phyloP scores from a whole-genome alignment of 2,888 invertebrate species.

The Erynnis tages region DNA sequence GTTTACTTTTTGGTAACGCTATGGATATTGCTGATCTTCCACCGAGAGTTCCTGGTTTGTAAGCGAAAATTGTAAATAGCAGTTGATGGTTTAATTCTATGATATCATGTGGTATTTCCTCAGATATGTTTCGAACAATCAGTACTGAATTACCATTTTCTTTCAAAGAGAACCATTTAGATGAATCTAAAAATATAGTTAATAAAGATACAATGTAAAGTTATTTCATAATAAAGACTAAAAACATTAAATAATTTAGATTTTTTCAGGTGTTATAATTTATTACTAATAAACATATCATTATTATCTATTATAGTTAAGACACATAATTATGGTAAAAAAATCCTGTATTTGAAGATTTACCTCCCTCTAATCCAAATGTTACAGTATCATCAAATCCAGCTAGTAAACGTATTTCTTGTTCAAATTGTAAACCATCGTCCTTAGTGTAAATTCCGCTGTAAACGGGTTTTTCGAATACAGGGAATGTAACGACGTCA shows the following conservation, averaged over 20 bases:
- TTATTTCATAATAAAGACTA: background rate
- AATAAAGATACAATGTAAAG: background rate
- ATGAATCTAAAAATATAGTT: conserved; percentile 29
- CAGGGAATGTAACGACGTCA: conserved; percentile 39
- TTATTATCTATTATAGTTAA: too few relatives aligned
- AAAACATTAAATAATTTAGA: background rate
- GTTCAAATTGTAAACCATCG: conserved; percentile 40
- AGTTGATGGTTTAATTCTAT: conserved; percentile 34
- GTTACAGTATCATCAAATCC: conserved; percentile 49
- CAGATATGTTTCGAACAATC: conserved; percentile 25
- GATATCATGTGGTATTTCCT: conserved; percentile 32
- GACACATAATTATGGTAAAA: too few relatives aligned
- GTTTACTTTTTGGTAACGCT: conserved; percentile 44
- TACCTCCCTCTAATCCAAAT: conserved; percentile 51
- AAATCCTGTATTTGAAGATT: background rate
- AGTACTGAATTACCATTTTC: conserved; percentile 26
- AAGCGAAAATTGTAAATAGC: conserved; percentile 35
- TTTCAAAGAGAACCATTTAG: conserved; percentile 33
- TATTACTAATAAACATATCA: too few relatives aligned
- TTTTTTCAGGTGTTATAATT: too few relatives aligned
- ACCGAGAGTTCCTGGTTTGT: conserved; percentile 29
- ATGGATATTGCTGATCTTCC: conserved; percentile 45
- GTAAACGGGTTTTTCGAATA: conserved; percentile 50
- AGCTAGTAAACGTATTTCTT: conserved; percentile 40
- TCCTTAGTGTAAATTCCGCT: conserved; percentile 44